phyloP scores from a whole-genome alignment of 2,797 vertebrate species.

The Gymnodraco acuticeps region DNA sequence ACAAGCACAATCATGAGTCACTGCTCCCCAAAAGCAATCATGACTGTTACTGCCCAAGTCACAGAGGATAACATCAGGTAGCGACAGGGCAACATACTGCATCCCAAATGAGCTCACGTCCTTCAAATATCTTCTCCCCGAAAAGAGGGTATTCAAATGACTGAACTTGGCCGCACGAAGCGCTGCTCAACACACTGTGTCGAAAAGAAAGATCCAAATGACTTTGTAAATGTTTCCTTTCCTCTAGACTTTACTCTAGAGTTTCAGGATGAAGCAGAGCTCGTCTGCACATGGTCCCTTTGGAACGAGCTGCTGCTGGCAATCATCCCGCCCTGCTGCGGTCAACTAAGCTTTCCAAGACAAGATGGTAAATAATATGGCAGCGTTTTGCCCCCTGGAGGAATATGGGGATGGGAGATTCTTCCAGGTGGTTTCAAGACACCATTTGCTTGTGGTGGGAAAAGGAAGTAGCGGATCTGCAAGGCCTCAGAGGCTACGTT shows the following conservation, averaged over 20 bases:
- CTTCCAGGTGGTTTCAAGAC: conserved; percentile 77
- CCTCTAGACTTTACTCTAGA: conserved; percentile 61
- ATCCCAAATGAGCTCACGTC: conserved; percentile 73
- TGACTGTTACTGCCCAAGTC: conserved; percentile 60
- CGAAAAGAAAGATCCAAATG: conserved; percentile 51
- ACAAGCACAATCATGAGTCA: conserved; percentile 74
- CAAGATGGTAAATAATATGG: conserved; percentile 79
- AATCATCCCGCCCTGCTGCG: conserved; percentile 60
- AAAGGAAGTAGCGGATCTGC: conserved; percentile 78
- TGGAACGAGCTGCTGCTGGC: conserved; percentile 68
- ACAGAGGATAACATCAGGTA: conserved; percentile 73
- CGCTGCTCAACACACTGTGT: conserved; percentile 49
- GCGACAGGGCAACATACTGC: conserved; percentile 64
- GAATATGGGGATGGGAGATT: conserved; percentile 36
- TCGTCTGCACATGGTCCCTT: conserved; percentile 67
- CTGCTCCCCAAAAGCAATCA: conserved; percentile 79
- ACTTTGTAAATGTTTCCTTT: conserved; percentile 65
- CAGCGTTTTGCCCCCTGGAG: conserved; percentile 70
- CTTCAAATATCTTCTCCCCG: conserved; percentile 68
- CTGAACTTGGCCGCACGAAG: conserved; percentile 43
- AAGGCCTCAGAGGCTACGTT: conserved; percentile 66
- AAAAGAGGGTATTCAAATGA: conserved; percentile 57
- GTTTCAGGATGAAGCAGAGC: conserved; percentile 55
- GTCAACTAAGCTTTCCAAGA: conserved; percentile 75
- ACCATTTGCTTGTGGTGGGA: conserved; percentile 77